Evolutionary conservation across 2,113 vertebrate species (phyloP).

Genomic region (Nycticorax nycticorax): DNA sequence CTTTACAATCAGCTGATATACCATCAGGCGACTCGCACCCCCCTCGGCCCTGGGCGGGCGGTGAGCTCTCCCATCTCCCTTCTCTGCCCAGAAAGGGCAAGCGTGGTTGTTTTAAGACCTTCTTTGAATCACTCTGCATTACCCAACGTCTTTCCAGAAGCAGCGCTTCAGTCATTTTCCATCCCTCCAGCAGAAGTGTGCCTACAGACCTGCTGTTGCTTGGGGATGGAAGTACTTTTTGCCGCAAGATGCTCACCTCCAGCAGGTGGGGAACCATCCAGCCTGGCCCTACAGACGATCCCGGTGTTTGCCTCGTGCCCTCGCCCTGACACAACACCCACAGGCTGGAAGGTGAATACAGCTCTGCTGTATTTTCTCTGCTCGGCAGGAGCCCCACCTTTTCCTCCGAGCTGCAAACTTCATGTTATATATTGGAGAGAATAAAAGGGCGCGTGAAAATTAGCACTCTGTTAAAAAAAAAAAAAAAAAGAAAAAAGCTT

Average conservation of each 20-base stretch:
- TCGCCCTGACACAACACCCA: conserved; percentile 7
- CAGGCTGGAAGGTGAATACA: background rate
- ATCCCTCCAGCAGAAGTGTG: background rate
- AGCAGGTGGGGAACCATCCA: background rate
- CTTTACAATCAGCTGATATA: background rate
- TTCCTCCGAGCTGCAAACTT: background rate
- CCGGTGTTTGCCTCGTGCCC: background rate
- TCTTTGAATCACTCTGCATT: background rate
- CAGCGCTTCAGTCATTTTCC: background rate
- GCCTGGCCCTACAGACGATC: background rate
- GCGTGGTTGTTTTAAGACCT: background rate
- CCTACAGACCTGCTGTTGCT: background rate
- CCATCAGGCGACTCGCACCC: background rate
- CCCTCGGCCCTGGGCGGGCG: background rate
- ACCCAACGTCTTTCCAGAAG: background rate
- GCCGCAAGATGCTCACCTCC: conserved; percentile 12
- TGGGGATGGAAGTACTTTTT: background rate
- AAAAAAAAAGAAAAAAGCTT: background rate
- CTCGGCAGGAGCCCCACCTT: background rate
- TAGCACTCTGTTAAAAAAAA: background rate
- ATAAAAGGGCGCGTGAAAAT: background rate
- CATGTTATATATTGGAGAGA: background rate
- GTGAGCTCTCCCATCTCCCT: fast-evolving
- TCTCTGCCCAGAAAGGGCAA: background rate
- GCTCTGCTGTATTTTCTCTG: background rate